Evolutionary conservation across 92 coral and sea anemone genomes (phyloP), one percentile per base, ranked within the genome.

Genomic region (Siderastrea siderea): DNA sequence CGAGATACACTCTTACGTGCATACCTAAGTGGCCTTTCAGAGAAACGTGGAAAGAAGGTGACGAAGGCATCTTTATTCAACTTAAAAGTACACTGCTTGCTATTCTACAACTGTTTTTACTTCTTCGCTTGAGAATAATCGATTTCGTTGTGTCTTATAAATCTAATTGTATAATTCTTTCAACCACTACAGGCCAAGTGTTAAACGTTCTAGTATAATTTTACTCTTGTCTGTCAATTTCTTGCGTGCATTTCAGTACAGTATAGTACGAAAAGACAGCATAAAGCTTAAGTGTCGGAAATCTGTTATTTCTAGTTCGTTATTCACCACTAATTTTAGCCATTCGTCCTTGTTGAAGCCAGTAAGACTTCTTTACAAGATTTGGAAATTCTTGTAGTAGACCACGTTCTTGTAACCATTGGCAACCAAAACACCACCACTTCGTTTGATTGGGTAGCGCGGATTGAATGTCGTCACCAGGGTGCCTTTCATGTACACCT

Each of bases 361-460:
- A 11, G 17, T 47, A 5, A 6, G 58, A 26, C 46, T 11, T 79
- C 48, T 44, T 80, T 44, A 80, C 74, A 65, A 14, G 12, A 70
- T n/a, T 10, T 76, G 60, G 72, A 83, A 89, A 7, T 90, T 78
- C 65, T 77, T 89, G 77, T 71, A 94, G 66, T 90, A 81, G 55
- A 81, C 80, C 77, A 90, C 86, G 71, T 94, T 94, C 16, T 43
- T 79, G 92, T 94, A 94, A 19, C 97, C 97, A 87, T 92, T 94
- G 38, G 92, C 97, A 72, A 94, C 95, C 71, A 92, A 47, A 13
- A 94, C 90, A 47, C 95, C 97, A 3, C 97, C 97, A 16, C 74
- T 85, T 14, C 87, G 88, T 72, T 63, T 77, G 62, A 82, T 52
- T n/a, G 88, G 80, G 58, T 86, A 79, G 74, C 88, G 92, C 10